Conservation (phyloP, 2,113 vertebrate species). For the Petrocephalus microphthalmus region DNA sequence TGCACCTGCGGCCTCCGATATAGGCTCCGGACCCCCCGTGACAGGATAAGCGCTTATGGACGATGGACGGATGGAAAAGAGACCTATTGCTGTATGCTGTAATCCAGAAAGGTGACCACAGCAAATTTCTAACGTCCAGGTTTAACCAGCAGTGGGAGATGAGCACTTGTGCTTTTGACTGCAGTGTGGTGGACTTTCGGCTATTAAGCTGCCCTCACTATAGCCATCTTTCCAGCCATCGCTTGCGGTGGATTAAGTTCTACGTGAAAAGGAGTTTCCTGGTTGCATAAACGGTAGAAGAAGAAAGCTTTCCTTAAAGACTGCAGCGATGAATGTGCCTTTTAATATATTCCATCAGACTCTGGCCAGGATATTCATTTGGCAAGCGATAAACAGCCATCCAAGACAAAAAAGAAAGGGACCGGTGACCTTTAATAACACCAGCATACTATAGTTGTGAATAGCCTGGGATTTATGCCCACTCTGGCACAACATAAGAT, state of each 20-base stretch:
- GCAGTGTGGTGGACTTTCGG: not conserved
- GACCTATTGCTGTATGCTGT: not conserved
- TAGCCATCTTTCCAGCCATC: not conserved
- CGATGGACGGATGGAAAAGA: not conserved
- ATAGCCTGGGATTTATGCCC: constrained; percentile 2
- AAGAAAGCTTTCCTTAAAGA: not conserved
- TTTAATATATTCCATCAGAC: not conserved
- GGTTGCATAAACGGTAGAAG: not conserved
- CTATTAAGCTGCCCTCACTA: not conserved
- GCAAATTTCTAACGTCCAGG: not conserved
- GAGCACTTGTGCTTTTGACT: not conserved
- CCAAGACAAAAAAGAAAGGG: not conserved
- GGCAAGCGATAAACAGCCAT: not conserved
- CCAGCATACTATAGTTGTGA: not conserved
- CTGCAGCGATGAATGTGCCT: not conserved
- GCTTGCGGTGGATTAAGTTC: not conserved
- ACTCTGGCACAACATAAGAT: constrained; percentile 5
- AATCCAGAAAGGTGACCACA: not conserved
- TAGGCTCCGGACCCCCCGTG: too few species aligned
- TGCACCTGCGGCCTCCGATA: too few species aligned
- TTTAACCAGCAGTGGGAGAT: not conserved
- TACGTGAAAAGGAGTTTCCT: not conserved
- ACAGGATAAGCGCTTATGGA: too few species aligned
- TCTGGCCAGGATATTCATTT: not conserved
- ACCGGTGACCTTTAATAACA: not conserved